phyloP scores from a whole-genome alignment of 2,888 invertebrate genomes.

The Caenorhabditis zanzibari region DNA sequence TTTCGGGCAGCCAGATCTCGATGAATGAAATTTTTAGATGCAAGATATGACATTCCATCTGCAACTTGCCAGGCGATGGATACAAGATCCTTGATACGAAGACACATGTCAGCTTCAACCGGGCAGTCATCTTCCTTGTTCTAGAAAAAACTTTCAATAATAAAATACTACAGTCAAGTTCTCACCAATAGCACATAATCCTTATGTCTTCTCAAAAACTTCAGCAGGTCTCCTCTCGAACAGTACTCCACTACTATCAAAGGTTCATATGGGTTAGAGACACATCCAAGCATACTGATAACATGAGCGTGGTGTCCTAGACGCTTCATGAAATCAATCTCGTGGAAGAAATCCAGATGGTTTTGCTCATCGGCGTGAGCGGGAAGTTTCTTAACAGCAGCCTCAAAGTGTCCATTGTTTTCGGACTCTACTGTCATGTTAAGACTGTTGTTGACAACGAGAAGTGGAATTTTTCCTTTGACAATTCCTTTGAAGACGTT shows the following conservation, averaged over 20 bases:
- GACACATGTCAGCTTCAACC: slow-evolving; percentile 72
- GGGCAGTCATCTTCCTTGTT: slow-evolving; percentile 72
- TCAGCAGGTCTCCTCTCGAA: slow-evolving; percentile 76
- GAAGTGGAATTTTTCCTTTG: slow-evolving; percentile 72
- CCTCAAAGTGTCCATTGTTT: slow-evolving; percentile 69
- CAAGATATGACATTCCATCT: slow-evolving; percentile 77
- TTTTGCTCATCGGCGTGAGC: slow-evolving; percentile 76
- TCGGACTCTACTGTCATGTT: slow-evolving; percentile 62
- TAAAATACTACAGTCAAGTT: background rate
- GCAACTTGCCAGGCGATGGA: slow-evolving; percentile 78
- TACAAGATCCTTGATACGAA: slow-evolving; percentile 76
- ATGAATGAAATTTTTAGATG: slow-evolving; percentile 76
- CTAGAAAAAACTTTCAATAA: slow-evolving; percentile 14
- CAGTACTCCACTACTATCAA: slow-evolving; percentile 78
- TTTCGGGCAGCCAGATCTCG: slow-evolving; percentile 78
- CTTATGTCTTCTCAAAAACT: slow-evolving; percentile 70
- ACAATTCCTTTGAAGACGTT: slow-evolving; percentile 76
- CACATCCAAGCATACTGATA: slow-evolving; percentile 77
- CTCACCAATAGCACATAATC: slow-evolving; percentile 67
- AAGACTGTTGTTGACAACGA: slow-evolving; percentile 62
- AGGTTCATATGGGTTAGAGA: slow-evolving; percentile 73
- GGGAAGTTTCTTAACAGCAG: slow-evolving; percentile 78
- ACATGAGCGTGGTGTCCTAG: slow-evolving; percentile 77
- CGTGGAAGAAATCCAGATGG: slow-evolving; percentile 76
- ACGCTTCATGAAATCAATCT: slow-evolving; percentile 80